Evolutionary conservation across 2,113 vertebrate genomes (phyloP).

Genomic region (Burhinus bistriatus): DNA sequence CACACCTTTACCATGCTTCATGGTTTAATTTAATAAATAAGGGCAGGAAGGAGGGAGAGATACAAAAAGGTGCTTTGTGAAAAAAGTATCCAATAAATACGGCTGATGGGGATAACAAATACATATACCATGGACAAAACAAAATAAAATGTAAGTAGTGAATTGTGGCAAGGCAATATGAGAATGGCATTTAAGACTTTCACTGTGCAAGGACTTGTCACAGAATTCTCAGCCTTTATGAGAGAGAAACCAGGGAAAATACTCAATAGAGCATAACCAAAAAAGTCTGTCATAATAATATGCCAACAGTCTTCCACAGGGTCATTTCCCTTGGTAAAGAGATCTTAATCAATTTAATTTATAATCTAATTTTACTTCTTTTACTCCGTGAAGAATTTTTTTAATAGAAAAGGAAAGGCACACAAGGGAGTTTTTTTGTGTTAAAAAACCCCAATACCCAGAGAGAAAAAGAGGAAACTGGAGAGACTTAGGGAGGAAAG

Average conservation of each 20-base stretch:
- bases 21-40: constrained; percentile 39
- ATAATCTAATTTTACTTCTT: neutral
- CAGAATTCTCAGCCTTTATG: neutral
- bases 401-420: neutral
- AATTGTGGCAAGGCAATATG: neutral
- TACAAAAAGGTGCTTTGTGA: neutral
- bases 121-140: neutral
- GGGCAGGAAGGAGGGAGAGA: neutral
- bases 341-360: neutral
- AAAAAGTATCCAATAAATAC: neutral
- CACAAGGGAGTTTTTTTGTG: neutral
- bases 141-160: neutral
- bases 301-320: neutral
- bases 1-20: neutral
- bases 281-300: neutral
- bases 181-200: neutral
- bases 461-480: neutral
- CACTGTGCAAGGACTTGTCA: neutral
- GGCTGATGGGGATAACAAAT: neutral
- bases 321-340: neutral
- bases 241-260: neutral
- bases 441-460: neutral
- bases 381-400: neutral
- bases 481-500: neutral
- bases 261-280: neutral